Conservation (phyloP, 2,113 vertebrate genomes). For the Cinclus cinclus region DNA sequence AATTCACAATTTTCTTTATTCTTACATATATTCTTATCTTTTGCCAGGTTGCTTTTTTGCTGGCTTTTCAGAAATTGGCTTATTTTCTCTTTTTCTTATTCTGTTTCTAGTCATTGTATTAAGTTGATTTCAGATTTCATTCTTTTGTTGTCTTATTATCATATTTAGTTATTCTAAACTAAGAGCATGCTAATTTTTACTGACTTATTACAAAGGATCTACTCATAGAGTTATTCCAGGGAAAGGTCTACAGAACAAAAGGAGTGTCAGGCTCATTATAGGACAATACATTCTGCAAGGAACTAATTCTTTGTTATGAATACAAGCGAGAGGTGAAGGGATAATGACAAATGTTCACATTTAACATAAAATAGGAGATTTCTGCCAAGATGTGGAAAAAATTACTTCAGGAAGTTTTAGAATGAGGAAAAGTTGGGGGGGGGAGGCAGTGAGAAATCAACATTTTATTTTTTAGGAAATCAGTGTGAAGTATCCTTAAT, state of each 20-base stretch:
- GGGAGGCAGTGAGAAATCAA: not conserved
- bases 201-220: slow-evolving; percentile 31
- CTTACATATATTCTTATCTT: not conserved
- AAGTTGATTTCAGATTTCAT: slow-evolving; percentile 29
- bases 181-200: not conserved
- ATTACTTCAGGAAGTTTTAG: not conserved
- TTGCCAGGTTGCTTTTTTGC: not conserved
- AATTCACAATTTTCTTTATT: not conserved
- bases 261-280: slow-evolving; percentile 28
- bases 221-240: not conserved
- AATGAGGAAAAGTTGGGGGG: not conserved
- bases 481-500: not conserved
- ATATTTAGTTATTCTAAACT: slow-evolving; percentile 37
- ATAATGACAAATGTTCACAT: slow-evolving; percentile 20
- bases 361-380: not conserved
- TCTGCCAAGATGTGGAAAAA: not conserved
- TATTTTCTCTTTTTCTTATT: not conserved
- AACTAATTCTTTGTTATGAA: slow-evolving; percentile 13
- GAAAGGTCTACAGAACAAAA: slow-evolving; percentile 49
- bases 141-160: slow-evolving; percentile 47
- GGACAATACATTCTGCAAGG: not conserved
- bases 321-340: not conserved
- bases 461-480: not conserved
- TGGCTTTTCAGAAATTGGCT: not conserved
- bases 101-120: not conserved